Conservation (phyloP, 2,888 invertebrate species). For the Sinodicranocentrus sp. region DNA sequence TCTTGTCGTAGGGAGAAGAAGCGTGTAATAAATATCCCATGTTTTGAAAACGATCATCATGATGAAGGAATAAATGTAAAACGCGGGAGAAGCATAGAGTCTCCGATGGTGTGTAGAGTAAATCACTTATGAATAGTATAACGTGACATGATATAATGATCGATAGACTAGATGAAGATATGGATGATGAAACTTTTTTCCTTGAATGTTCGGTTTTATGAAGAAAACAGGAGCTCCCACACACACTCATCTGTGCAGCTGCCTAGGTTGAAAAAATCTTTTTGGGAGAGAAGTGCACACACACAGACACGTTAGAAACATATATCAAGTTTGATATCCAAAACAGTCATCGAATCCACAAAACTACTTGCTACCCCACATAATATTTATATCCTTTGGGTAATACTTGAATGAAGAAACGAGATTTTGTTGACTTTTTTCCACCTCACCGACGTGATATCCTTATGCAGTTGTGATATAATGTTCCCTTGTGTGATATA, state of each 20-base stretch:
- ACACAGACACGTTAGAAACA: conserved; percentile 44
- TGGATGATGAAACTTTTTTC: conserved; percentile 22
- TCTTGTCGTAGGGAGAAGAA: conserved; percentile 11
- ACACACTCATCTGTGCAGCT: too few species aligned
- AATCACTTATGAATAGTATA: conserved; percentile 36
- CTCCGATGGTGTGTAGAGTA: neutral
- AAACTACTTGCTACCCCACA: conserved; percentile 12
- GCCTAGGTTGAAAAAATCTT: too few species aligned
- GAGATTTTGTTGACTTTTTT: conserved; percentile 48
- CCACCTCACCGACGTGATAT: conserved; percentile 24
- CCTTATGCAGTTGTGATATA: neutral
- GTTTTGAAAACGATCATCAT: conserved; percentile 38
- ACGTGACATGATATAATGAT: conserved; percentile 52
- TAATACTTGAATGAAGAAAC: conserved; percentile 31
- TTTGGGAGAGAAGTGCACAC: too few species aligned
- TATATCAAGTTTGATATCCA: conserved; percentile 50
- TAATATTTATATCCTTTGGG: neutral
- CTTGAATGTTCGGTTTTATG: neutral
- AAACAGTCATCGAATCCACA: conserved; percentile 52
- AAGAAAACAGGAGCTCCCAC: too few species aligned
- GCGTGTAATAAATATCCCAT: conserved; percentile 33
- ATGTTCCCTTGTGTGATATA: neutral
- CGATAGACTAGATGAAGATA: conserved; percentile 37
- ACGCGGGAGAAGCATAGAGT: neutral
- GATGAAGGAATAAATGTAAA: neutral